Evolutionary conservation across 2,888 invertebrate genomes (phyloP).

Genomic region (Perizoma affinitatum): DNA sequence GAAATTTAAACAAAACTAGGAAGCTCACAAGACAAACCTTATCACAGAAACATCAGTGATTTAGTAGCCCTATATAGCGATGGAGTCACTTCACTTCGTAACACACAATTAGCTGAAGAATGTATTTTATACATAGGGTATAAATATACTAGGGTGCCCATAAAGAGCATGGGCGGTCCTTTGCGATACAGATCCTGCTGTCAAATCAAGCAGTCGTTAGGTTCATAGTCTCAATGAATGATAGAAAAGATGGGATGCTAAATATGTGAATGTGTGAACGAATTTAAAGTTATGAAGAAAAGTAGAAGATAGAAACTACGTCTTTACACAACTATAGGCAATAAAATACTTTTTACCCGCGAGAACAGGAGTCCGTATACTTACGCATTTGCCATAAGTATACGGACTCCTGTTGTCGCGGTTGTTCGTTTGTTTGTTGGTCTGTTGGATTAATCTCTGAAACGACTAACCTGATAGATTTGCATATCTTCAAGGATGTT

Average conservation of each 20-base stretch:
- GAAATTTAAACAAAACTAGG: not conserved
- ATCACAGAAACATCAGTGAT: not conserved
- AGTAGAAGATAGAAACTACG: too few relatives aligned
- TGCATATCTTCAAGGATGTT: too few relatives aligned
- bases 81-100: too few relatives aligned
- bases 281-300: constrained; percentile 3
- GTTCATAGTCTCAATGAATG: constrained; percentile 38
- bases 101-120: constrained; percentile 12
- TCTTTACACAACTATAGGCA: too few relatives aligned
- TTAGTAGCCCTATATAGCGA: too few relatives aligned
- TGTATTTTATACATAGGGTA: constrained; percentile 16
- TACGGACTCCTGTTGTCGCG: too few relatives aligned
- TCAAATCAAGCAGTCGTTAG: constrained; percentile 15
- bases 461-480: too few relatives aligned
- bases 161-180: constrained; percentile 26
- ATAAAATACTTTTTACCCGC: too few relatives aligned
- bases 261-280: constrained; percentile 27
- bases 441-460: too few relatives aligned
- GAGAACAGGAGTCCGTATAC: too few relatives aligned
- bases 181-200: constrained; percentile 26
- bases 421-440: too few relatives aligned
- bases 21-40: not conserved
- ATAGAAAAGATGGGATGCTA: constrained; percentile 16
- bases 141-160: constrained; percentile 5
- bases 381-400: too few relatives aligned